A percentile compares a stretch with the other conserved stretches of the same genome.
Evolutionary conservation across 2,888 invertebrate genomes (phyloP).

Genomic region (Nephrotoma guestfalica): DNA sequence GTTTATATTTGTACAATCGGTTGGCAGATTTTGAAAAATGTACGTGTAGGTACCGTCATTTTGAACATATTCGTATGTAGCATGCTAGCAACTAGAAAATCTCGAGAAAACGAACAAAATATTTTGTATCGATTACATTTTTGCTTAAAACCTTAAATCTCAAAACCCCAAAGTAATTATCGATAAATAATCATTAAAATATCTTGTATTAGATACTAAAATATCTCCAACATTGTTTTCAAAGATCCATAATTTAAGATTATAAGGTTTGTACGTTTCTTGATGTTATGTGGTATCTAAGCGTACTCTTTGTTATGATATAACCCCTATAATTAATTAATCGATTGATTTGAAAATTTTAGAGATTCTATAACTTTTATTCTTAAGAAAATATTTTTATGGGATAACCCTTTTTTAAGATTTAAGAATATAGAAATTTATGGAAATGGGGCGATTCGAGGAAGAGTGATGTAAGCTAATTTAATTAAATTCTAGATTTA

Average conservation of each 20-base stretch:
- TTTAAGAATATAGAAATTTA: background rate
- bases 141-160: background rate
- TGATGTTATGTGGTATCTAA: background rate
- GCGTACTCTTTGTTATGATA: background rate
- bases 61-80: background rate
- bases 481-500: background rate
- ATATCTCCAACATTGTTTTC: background rate
- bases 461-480: background rate
- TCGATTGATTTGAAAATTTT: background rate
- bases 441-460: background rate
- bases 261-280: background rate
- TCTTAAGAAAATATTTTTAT: background rate
- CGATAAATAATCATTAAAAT: background rate
- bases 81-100: background rate
- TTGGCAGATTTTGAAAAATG: background rate
- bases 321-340: background rate
- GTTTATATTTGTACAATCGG: background rate
- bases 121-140: background rate
- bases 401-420: background rate
- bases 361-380: background rate
- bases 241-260: background rate
- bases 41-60: background rate
- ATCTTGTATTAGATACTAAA: background rate
- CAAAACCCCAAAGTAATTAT: background rate
- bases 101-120: background rate